Conservation (phyloP, 2,113 vertebrate genomes). For the Ginglymostoma cirratum region DNA sequence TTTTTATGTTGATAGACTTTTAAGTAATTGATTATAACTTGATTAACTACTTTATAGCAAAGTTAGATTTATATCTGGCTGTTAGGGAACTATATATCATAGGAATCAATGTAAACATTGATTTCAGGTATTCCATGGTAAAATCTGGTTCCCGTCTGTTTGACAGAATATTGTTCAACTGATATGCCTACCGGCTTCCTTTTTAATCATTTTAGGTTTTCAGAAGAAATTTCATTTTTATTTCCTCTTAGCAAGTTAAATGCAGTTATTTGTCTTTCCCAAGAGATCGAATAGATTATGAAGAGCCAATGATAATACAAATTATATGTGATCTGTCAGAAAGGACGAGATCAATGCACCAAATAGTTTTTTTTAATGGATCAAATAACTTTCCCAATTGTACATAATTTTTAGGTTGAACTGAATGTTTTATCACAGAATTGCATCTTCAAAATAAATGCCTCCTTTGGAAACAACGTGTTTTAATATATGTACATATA, state of each 20-base stretch:
- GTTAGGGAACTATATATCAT: neutral
- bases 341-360: neutral
- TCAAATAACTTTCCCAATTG: neutral
- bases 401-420: neutral
- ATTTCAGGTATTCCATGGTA: neutral
- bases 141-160: neutral
- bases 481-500: neutral
- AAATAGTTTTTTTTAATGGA: neutral
- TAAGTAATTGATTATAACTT: neutral
- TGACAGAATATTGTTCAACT: neutral
- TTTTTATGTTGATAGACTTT: too few species aligned
- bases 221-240: neutral
- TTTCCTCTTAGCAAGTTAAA: neutral
- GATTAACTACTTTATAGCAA: neutral
- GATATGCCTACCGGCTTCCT: neutral
- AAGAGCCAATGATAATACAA: neutral
- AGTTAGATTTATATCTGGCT: neutral
- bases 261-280: neutral
- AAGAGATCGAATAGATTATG: neutral
- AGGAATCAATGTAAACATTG: neutral
- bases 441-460: slow-evolving; percentile 13
- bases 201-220: neutral
- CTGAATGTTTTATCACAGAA: neutral
- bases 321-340: neutral
- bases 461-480: neutral